Conservation (phyloP, 1,140 invertebrate genomes). For the Drosophila eugracilis region DNA sequence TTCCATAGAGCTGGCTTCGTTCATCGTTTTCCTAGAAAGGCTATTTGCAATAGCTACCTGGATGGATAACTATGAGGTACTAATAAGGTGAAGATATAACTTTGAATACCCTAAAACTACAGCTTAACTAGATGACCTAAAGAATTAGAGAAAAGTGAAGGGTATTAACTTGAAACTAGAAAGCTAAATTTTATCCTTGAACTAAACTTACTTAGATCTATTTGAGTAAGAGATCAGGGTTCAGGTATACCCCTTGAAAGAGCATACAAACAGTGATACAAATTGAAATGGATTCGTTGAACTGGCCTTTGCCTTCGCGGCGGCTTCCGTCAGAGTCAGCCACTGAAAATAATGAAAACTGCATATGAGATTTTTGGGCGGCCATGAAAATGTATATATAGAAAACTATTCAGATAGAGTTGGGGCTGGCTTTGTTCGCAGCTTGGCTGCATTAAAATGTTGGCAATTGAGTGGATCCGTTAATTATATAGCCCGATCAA, state of each 20-base stretch:
- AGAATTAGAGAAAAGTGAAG: no score
- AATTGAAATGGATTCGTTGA: conserved; percentile 56
- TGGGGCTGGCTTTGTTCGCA: conserved; percentile 32
- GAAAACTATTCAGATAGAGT: conserved; percentile 11
- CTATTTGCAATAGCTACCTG: conserved; percentile 31
- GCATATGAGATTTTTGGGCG: conserved; percentile 61
- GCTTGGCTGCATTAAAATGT: conserved; percentile 46
- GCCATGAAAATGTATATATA: conserved; percentile 50
- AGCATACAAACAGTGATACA: conserved; percentile 6
- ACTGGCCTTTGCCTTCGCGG: conserved; percentile 38
- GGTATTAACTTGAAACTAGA: no score
- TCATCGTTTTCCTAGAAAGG: conserved; percentile 28
- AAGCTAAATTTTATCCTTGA: no score
- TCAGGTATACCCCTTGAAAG: not conserved
- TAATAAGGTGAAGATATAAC: no score
- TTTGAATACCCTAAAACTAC: not conserved
- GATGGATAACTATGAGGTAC: conserved; percentile 3
- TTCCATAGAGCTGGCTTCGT: conserved; percentile 12
- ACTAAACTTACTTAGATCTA: no score
- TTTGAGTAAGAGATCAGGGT: no score
- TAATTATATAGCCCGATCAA: conserved; percentile 79
- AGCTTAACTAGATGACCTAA: no score
- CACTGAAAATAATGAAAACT: conserved; percentile 49
- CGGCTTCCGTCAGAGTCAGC: conserved; percentile 54
- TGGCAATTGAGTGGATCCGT: conserved; percentile 80